Evolutionary conservation across 2,113 vertebrate species (phyloP), one percentile per base, ranked within the genome.

Genomic region (Siphamia tubifer): DNA sequence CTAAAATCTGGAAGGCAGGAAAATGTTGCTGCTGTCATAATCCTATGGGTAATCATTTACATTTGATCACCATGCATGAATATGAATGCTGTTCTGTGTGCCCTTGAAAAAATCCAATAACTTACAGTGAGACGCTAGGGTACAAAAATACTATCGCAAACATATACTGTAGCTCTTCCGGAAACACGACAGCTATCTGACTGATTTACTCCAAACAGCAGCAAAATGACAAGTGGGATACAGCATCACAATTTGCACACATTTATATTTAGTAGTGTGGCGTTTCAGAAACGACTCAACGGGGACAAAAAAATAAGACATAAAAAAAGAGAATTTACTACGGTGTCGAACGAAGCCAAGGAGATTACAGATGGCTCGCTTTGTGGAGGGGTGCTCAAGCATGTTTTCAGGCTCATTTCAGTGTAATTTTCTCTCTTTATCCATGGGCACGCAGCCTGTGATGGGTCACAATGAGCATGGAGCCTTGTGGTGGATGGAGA

Each of bases 21-120:
- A 68, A 61, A 76, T 36, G 62, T 38, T 70, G 55, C 68, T 42
- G 60, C 66, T 62, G 34, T 73, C 20, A 55, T 61, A 87, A 85
- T 85, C 87, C 82, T 60, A 28, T 34, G 66, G 81, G 63, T 73
- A 78, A 84, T 82, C 48, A 43, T 83, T 86, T 76, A 84, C 64
- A 87, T 82, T 77, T 80, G 72, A 70, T 81, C 64, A 67, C 65
- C 47, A 69, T 4, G 48, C 74, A 82, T 84, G 73, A 87, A 87
- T 87, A 74, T 61, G 54, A 85, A 87, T 69, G 60, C 48, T 52
- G 57, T 42, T 69, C 74, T 54, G 45, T n/a, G 5, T 64, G 82
- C 84, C 85, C 83, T 84, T 88, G 74, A 74, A 71, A 71, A 81
- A 77, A 72, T 55, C 61, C 28, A 39, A 43, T 19, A 68, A 72